Evolutionary conservation across 1,140 invertebrate genomes (phyloP), one percentile per base, ranked within the genome.

Genomic region (Maconellicoccus hirsutus): DNA sequence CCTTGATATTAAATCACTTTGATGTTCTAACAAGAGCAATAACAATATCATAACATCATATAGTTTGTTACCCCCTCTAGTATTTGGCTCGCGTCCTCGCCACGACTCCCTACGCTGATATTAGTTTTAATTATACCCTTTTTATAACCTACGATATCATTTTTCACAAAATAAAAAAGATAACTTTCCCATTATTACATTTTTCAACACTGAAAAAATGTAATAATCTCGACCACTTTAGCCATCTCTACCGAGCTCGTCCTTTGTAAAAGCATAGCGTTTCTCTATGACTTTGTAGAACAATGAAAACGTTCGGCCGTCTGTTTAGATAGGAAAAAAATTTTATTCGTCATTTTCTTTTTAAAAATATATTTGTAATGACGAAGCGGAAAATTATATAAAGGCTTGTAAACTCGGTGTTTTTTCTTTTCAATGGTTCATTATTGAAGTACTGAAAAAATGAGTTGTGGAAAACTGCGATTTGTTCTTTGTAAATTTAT

Each of bases 31-130:
- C 61, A 66, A 66, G 61, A 66, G 61, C 61, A 66, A 66, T 66
- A 66, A 66, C 61, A 66, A 66, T 66, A 66, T 66, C 61, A 66
- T 66, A 66, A 66, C 61, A 66, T 66, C 61, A 66, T 66, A 66
- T 23, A 66, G 61, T 25, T 66, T 66, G 61, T 66, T 23, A 66
- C 61, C 61, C 61, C 61, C 16, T 25, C 22, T 25, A 66, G 19
- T 66, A 66, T 66, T 23, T 12, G 21, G 25, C 19, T 66, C 22
- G 61, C 25, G 61, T 66, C 21, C 61, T 25, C 61, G 22, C 61
- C n/a, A 19, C 42, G 16, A 52, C 42, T 52, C 42, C 61, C 61
- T 66, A 66, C 61, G 22, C 61, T 66, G 21, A 66, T 66, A 66
- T 66, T 66, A 66, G 61, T 66, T 66, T 66, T 66, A 66, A 66